Conservation (phyloP, 2,888 invertebrate species). For the Lycia hirtaria region DNA sequence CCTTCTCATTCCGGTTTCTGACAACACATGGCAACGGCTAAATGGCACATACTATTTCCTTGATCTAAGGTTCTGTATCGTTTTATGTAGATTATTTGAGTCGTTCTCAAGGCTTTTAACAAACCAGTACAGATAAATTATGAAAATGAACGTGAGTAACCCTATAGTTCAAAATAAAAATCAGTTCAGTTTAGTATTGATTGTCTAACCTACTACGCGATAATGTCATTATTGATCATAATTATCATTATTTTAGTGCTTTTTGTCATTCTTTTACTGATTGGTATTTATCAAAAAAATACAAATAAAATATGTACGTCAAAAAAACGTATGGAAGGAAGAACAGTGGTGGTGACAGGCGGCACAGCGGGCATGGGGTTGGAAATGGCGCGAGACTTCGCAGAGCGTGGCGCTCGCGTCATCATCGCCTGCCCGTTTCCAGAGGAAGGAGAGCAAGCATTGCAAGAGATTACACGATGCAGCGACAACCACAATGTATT, state of each 20-base stretch:
- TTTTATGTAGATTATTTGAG: too few species aligned
- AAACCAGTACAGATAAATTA: too few species aligned
- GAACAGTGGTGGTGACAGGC: slow-evolving; percentile 62
- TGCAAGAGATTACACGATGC: slow-evolving; percentile 85
- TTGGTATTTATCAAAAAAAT: slow-evolving; percentile 26
- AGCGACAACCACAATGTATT: slow-evolving; percentile 88
- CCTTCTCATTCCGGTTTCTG: too few species aligned
- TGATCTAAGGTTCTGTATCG: too few species aligned
- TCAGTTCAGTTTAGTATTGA: too few species aligned
- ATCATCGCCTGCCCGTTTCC: slow-evolving; percentile 66
- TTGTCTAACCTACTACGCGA: too few species aligned
- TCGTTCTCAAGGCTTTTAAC: too few species aligned
- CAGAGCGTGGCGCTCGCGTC: slow-evolving; percentile 61
- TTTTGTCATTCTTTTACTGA: neutral
- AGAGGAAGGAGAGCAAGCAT: slow-evolving; percentile 57
- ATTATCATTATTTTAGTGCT: neutral
- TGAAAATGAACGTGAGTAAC: too few species aligned
- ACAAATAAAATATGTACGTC: slow-evolving; percentile 46
- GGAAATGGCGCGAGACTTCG: slow-evolving; percentile 63
- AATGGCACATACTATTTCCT: too few species aligned
- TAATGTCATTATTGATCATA: neutral
- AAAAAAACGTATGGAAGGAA: slow-evolving; percentile 50
- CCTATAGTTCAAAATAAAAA: too few species aligned
- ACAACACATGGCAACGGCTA: too few species aligned
- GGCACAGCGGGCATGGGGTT: slow-evolving; percentile 69